phyloP scores from a whole-genome alignment of 2,797 vertebrate species.

The Cephalopachus bancanus region DNA sequence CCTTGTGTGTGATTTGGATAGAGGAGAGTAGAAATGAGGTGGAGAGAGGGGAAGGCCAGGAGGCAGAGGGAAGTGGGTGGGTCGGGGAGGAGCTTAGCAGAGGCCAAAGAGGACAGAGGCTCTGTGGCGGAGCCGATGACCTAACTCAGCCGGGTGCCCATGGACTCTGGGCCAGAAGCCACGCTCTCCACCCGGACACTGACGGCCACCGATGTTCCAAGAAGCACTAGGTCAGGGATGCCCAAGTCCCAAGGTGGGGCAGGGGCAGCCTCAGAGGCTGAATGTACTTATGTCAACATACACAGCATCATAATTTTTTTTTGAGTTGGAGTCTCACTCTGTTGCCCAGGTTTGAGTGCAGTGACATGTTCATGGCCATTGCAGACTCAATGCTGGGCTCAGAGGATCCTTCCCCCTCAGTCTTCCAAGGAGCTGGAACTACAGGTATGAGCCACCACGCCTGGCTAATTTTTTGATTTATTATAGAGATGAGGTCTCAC shows the following conservation, averaged over 20 bases:
- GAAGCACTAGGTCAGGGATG: not conserved
- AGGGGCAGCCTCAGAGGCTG: not conserved
- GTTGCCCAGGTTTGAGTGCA: too few species aligned
- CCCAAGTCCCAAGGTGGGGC: not conserved
- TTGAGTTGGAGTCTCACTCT: too few species aligned
- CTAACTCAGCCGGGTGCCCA: not conserved
- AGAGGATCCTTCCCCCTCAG: too few species aligned
- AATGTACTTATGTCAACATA: not conserved
- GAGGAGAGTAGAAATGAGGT: not conserved
- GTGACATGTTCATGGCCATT: too few species aligned
- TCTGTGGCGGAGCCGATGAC: not conserved
- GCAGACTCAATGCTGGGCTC: too few species aligned
- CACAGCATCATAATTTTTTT: not conserved
- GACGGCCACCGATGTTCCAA: constrained; percentile 13
- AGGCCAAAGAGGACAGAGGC: constrained; percentile 9
- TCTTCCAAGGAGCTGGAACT: too few species aligned
- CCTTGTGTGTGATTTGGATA: not conserved
- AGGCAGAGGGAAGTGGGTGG: not conserved
- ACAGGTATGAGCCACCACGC: too few species aligned
- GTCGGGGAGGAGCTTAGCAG: not conserved
- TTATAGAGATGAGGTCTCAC: too few species aligned
- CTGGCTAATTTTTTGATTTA: too few species aligned
- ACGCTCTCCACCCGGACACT: not conserved
- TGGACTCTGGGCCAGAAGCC: not conserved
- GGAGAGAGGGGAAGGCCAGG: not conserved